Base-by-base conservation (phyloP, 2,797 vertebrate species). In the Lepilemur ruficaudatus region DNA sequence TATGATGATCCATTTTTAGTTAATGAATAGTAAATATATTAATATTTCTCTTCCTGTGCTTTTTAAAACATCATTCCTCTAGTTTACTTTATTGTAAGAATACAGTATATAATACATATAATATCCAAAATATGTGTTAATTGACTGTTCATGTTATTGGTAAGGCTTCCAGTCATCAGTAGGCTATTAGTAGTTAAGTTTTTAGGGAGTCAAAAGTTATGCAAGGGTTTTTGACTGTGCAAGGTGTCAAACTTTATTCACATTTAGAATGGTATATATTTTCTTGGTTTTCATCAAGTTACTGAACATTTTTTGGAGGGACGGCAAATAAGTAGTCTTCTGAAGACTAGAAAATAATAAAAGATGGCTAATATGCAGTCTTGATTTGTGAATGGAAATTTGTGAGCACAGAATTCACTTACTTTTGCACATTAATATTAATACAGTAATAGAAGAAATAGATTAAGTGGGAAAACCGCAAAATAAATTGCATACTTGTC, bases 271-370 rank as follows among this genome's bases (percentile, higher is more conserved):
- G 50, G 12, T 46, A 11, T 30, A 61, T 0, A 52, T 50, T 95
- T 92, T 83, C 38, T 75, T 84, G 15, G 3, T 43, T 92, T 94
- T 82, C 1, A 23, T 63, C 13, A n/a, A 35, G 14, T 67, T 65
- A 30, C 18, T 50, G 9, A 87, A 73, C 15, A 46, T 30, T 20
- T 57, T 96, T 69, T 80, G 10, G 50, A 82, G 41, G 20, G n/a
- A 35, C 43, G 12, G 48, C 5, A 76, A 75, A 22, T 55, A 57
- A 20, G 0, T 63, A 38, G 25, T 84, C 50, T 93, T 97, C 38
- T 94, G 94, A 82, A 89, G 83, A 91, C 23, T 89, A 78, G 96
- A 32, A 97, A 96, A 86, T 55, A 73, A 17, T 92, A 30, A 97
- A 52, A 89, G 80, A 83, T 67, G 93, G 57, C 69, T 95, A 93